These are phyloP conservation scores for Aleiodes testaceus DNA, from an alignment of 2,888 invertebrate genomes.

Conservation along the genomic window DNA sequence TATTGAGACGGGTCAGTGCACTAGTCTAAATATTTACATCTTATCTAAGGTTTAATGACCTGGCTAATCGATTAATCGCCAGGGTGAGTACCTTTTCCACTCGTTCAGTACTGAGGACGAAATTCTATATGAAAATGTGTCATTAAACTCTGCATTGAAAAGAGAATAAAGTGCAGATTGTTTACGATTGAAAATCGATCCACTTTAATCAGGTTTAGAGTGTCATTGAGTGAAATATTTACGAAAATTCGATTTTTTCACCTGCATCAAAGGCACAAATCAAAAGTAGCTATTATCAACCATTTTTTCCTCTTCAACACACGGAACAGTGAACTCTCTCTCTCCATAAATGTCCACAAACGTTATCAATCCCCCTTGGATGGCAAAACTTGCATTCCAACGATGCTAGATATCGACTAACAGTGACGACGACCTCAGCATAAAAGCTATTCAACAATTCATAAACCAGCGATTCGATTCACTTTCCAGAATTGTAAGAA, in stretches of 20 bases:
- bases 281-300: too few relatives aligned
- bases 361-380: conserved; percentile 29
- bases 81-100: background rate
- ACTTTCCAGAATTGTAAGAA: background rate
- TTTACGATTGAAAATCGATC: too few relatives aligned
- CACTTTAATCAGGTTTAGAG: background rate
- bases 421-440: conserved; percentile 62
- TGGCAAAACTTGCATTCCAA: conserved; percentile 10
- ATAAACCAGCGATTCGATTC: conserved; percentile 42
- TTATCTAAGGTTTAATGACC: conserved; percentile 22
- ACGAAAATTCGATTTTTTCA: too few relatives aligned
- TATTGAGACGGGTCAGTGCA: conserved; percentile 34
- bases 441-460: conserved; percentile 63
- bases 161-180: background rate
- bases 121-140: background rate
- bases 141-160: conserved; percentile 8
- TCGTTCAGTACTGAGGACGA: background rate
- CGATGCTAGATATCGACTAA: conserved; percentile 59
- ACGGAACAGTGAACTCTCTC: conserved; percentile 19
- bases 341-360: background rate
- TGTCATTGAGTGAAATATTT: too few relatives aligned
- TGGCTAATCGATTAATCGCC: conserved; percentile 5
- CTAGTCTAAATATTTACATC: conserved; percentile 35
- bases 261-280: too few relatives aligned
- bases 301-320: too few relatives aligned